Conservation (phyloP, 2,888 invertebrate genomes). For the Hirtodrosophila cameraria region DNA sequence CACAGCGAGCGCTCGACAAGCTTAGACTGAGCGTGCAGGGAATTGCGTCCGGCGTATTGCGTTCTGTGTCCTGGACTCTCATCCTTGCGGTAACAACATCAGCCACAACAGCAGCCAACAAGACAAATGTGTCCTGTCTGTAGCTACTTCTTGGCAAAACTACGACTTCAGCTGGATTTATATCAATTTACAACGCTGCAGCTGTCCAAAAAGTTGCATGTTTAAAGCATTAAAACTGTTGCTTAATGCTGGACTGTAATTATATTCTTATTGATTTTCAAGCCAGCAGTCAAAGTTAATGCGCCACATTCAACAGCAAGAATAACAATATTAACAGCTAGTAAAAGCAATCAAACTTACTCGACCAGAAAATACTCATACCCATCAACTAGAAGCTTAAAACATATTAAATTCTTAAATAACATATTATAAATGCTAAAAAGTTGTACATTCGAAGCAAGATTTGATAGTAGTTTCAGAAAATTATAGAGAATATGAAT, state of each 20-base stretch:
- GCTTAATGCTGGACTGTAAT: conserved; percentile 50
- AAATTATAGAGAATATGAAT: too few species aligned
- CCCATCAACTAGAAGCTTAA: too few species aligned
- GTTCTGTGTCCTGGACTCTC: conserved; percentile 3
- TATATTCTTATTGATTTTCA: conserved; percentile 70
- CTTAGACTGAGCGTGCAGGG: conserved; percentile 57
- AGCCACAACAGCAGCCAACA: conserved; percentile 30
- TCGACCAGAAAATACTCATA: conserved; percentile 12
- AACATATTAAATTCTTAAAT: too few species aligned
- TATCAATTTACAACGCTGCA: conserved; percentile 62
- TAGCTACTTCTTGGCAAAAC: conserved; percentile 25
- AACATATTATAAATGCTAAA: too few species aligned
- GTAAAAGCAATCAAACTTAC: not conserved
- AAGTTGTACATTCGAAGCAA: too few species aligned
- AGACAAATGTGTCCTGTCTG: conserved; percentile 56
- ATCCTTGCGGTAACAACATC: conserved; percentile 32
- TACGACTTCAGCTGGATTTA: conserved; percentile 59
- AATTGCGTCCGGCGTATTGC: conserved; percentile 41
- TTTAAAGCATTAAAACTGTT: conserved; percentile 33
- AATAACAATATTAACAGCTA: conserved; percentile 6
- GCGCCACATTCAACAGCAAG: conserved; percentile 23
- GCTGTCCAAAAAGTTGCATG: conserved; percentile 4
- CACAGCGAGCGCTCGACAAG: conserved; percentile 48
- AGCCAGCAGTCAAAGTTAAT: conserved; percentile 51
- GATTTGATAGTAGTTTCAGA: too few species aligned